Percentiles rank a stretch among this genome's conserved stretches.
phyloP scores from a whole-genome alignment of 1,140 invertebrate genomes.

The Drosophila rufa region DNA sequence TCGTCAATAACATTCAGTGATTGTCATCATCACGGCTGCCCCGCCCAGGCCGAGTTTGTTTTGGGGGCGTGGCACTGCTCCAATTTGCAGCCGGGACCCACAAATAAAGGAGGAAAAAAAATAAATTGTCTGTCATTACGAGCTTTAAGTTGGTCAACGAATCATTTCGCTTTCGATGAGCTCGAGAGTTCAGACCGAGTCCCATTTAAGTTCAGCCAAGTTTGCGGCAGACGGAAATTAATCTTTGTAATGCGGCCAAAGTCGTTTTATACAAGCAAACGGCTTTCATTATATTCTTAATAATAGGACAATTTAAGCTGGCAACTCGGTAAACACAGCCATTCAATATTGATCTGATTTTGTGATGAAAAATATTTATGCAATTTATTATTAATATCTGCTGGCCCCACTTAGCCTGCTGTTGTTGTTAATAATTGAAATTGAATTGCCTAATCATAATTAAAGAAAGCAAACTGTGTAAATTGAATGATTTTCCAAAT shows the following conservation, averaged over 20 bases:
- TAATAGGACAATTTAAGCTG: conserved; percentile 19
- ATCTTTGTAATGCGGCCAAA: conserved; percentile 28
- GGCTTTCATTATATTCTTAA: conserved; percentile 25
- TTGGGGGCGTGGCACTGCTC: conserved; percentile 43
- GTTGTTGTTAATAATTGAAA: conserved; percentile 6
- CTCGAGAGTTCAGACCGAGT: conserved; percentile 12
- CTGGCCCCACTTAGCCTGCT: background rate
- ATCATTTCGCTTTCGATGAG: conserved; percentile 47
- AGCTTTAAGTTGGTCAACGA: conserved; percentile 60
- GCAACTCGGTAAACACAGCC: conserved; percentile 9
- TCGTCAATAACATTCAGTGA: conserved; percentile 54
- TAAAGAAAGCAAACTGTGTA: conserved; percentile 8
- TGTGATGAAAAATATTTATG: conserved; percentile 12
- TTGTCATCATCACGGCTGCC: conserved; percentile 45
- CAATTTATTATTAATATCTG: conserved; percentile 17
- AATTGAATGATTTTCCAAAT: conserved; percentile 1
- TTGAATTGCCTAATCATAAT: background rate
- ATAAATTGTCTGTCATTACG: conserved; percentile 78
- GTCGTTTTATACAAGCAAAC: conserved; percentile 11
- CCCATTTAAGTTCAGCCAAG: conserved; percentile 24
- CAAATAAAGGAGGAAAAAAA: conserved; percentile 44
- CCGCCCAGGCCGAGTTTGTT: conserved; percentile 45
- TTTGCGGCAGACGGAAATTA: conserved; percentile 29
- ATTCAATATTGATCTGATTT: conserved; percentile 12
- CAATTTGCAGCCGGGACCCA: conserved; percentile 50